Evolutionary conservation across 2,888 invertebrate species (phyloP), one percentile per base, ranked within the genome.

Genomic region (Chironomus tentans): DNA sequence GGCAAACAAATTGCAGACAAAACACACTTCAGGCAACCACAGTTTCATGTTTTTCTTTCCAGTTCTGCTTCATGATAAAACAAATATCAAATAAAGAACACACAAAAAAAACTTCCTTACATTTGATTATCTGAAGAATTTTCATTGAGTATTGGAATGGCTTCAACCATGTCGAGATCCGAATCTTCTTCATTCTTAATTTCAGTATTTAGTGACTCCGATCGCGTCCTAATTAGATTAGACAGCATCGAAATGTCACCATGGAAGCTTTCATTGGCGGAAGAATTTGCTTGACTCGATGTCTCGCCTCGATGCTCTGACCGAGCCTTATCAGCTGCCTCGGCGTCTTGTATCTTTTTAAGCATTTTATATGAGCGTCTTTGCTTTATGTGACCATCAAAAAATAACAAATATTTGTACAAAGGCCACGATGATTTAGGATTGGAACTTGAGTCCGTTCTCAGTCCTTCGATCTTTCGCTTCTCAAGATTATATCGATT

Each of bases 401-500:
- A 79, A 77, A 84, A 84, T 50, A 81, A 81, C 10, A 84, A 79
- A 78, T 82, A 81, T 2, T 83, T 81, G 77, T 81, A 84, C n/a
- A 84, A 79, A 1, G 83, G 82, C 84, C 84, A 84, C 28, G 82
- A 82, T 4, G 84, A 82, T 47, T 79, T 79, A 1, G 82, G 81
- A 78, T 81, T 80, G 56, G 80, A 80, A 24, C 80, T 78, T 18
- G 77, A 68, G 3, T 77, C 77, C 4, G 72, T 65, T 1, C 80
- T 78, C 46, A 71, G 28, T 1, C 50, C 10, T 74, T 84, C 84
- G n/a, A 84, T 77, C 4, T 84, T 83, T 12, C 84, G 80, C 77
- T 84, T 84, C 77, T 84, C 84, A 46, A 84, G 81, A 78, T 84
- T 84, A 62, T 84, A 84, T 10, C 84, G 84, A 80, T 84, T 84